Evolutionary conservation across 2,113 vertebrate genomes (phyloP).

Genomic region (Tachuris rubrigastra): DNA sequence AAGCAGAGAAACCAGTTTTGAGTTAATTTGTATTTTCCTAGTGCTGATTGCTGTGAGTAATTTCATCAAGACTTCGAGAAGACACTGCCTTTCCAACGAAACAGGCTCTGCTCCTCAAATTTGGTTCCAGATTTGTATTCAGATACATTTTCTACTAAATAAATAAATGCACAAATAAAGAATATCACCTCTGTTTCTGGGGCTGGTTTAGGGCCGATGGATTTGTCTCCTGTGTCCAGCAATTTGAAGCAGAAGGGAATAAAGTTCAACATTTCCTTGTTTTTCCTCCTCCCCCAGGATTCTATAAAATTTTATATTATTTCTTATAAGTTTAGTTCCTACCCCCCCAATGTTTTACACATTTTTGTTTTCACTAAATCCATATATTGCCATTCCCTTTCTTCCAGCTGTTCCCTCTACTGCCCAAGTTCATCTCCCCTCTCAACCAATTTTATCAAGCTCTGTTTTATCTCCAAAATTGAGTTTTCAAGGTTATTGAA

Average conservation of each 20-base stretch:
- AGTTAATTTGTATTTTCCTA: neutral
- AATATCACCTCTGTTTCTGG: neutral
- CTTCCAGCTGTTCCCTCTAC: constrained; percentile 14
- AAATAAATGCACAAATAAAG: neutral
- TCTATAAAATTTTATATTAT: neutral
- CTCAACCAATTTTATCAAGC: constrained; percentile 50
- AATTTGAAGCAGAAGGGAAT: neutral
- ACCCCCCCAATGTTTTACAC: neutral
- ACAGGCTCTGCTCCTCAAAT: neutral
- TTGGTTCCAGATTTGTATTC: neutral
- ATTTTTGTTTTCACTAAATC: constrained; percentile 23
- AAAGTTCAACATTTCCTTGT: neutral
- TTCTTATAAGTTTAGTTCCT: neutral
- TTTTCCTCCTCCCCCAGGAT: neutral
- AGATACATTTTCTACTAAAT: neutral
- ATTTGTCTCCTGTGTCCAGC: neutral
- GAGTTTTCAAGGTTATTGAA: constrained; percentile 68
- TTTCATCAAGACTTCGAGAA: neutral
- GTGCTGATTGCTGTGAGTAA: neutral
- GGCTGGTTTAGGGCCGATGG: neutral
- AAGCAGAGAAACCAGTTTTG: neutral
- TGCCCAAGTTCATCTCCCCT: constrained; percentile 15
- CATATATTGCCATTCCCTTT: neutral
- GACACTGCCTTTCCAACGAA: neutral
- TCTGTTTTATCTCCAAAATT: constrained; percentile 63